Conservation (phyloP, 2,113 vertebrate genomes). For the Triplophysa tibetana region DNA sequence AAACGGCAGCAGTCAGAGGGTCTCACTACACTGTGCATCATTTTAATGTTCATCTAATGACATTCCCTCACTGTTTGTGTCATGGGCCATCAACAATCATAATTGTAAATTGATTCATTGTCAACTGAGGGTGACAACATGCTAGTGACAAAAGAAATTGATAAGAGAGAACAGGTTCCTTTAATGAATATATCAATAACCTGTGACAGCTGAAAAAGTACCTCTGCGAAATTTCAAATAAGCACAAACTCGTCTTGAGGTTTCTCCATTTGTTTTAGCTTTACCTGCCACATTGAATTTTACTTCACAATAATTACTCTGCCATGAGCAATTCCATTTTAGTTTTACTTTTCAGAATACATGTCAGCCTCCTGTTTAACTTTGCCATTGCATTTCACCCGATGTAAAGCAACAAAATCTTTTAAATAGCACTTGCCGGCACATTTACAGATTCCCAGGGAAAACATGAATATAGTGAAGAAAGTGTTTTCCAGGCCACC, state of each 20-base stretch:
- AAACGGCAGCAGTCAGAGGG: conserved; percentile 48
- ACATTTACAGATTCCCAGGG: neutral
- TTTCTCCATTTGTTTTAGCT: conserved; percentile 71
- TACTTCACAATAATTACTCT: conserved; percentile 53
- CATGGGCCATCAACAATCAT: conserved; percentile 85
- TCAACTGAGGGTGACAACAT: conserved; percentile 79
- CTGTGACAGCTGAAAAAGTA: conserved; percentile 79
- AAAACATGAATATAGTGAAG: neutral
- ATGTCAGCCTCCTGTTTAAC: conserved; percentile 9
- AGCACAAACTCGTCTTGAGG: conserved; percentile 70
- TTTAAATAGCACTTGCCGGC: neutral
- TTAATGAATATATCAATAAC: conserved; percentile 86
- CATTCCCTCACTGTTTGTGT: conserved; percentile 78
- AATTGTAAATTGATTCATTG: conserved; percentile 85
- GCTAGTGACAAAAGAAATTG: conserved; percentile 79
- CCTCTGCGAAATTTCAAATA: conserved; percentile 74
- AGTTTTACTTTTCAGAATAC: conserved; percentile 40
- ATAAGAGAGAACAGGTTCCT: conserved; percentile 76
- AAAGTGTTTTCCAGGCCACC: too few species aligned
- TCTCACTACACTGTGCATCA: conserved; percentile 73
- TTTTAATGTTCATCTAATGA: conserved; percentile 84
- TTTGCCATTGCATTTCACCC: conserved; percentile 1
- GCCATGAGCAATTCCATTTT: conserved; percentile 47
- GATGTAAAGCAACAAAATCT: neutral
- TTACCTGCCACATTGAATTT: conserved; percentile 52